Evolutionary conservation across 2,797 vertebrate genomes (phyloP).

Genomic region (Myripristis murdjan): DNA sequence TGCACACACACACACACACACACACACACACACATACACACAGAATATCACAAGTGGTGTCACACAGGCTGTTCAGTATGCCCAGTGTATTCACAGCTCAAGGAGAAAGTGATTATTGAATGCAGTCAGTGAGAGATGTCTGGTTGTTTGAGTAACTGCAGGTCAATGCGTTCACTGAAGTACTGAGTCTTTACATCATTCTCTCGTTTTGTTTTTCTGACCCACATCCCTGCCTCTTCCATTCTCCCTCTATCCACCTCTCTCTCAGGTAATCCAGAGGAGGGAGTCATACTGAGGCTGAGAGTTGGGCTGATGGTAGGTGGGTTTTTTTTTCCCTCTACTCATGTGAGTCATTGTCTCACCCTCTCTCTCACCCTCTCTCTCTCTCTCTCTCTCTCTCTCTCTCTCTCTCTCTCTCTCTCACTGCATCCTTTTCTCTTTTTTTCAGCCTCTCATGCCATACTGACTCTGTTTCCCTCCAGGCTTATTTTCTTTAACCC

Average conservation of each 20-base stretch:
- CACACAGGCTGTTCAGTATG: constrained; percentile 11
- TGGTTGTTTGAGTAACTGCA: constrained; percentile 11
- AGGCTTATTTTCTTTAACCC: constrained; percentile 22
- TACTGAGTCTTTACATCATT: constrained; percentile 7
- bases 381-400: not conserved
- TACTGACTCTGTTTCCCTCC: not conserved
- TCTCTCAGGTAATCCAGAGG: constrained; percentile 66
- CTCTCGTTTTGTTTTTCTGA: constrained; percentile 33
- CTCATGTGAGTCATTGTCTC: constrained; percentile 22
- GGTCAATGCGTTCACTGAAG: constrained; percentile 1
- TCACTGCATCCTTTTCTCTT: constrained; percentile 17
- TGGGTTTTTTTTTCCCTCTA: constrained; percentile 60
- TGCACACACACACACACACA: constrained; percentile 27
- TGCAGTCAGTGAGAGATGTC: constrained; percentile 5
- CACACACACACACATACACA: constrained; percentile 23
- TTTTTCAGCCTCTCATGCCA: not conserved
- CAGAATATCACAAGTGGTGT: not conserved
- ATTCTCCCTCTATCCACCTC: constrained; percentile 11
- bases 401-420: not conserved
- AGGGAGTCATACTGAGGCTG: constrained; percentile 60
- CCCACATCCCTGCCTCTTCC: constrained; percentile 1
- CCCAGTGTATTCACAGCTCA: not conserved
- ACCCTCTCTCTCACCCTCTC: not conserved
- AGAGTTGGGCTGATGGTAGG: constrained; percentile 80
- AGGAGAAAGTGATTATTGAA: constrained; percentile 19